Conservation (phyloP, 2,888 invertebrate species). For the Acrocyrtus sp. region DNA sequence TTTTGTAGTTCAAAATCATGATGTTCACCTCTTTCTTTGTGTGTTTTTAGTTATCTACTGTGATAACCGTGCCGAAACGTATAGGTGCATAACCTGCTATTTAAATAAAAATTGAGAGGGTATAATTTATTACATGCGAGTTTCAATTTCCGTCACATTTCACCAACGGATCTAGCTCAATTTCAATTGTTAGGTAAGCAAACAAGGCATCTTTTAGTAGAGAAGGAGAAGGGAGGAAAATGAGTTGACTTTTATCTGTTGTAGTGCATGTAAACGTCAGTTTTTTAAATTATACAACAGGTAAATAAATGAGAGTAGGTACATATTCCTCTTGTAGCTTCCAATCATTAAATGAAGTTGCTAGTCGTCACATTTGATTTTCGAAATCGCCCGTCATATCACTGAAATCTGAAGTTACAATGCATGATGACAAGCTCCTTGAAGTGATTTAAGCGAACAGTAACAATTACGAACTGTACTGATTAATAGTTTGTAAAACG, state of each 20-base stretch:
- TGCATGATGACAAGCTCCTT: background rate
- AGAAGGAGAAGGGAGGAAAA: too few relatives aligned
- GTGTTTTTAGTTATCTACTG: too few relatives aligned
- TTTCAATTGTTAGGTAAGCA: too few relatives aligned
- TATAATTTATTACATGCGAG: slow-evolving; percentile 28
- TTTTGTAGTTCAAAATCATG: background rate
- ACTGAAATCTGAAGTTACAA: background rate
- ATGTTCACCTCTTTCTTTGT: too few relatives aligned
- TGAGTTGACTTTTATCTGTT: too few relatives aligned
- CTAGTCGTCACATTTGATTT: slow-evolving; percentile 9
- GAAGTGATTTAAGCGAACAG: slow-evolving; percentile 2
- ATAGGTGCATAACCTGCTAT: slow-evolving; percentile 11
- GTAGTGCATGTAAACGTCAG: too few relatives aligned
- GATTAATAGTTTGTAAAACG: background rate
- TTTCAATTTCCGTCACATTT: slow-evolving; percentile 41
- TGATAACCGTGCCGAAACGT: slow-evolving; percentile 10
- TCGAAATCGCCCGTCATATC: slow-evolving; percentile 8
- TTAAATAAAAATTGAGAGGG: slow-evolving; percentile 33
- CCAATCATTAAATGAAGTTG: slow-evolving; percentile 10
- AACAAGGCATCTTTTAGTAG: too few relatives aligned
- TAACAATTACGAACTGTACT: slow-evolving; percentile 9
- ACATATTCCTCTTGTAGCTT: too few relatives aligned
- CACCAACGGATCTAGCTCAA: slow-evolving; percentile 11
- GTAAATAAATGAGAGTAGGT: too few relatives aligned
- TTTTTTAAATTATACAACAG: too few relatives aligned